These are phyloP conservation scores for Latheticus oryzae DNA, from an alignment of 2,888 invertebrate species.

Conservation along the genomic window DNA sequence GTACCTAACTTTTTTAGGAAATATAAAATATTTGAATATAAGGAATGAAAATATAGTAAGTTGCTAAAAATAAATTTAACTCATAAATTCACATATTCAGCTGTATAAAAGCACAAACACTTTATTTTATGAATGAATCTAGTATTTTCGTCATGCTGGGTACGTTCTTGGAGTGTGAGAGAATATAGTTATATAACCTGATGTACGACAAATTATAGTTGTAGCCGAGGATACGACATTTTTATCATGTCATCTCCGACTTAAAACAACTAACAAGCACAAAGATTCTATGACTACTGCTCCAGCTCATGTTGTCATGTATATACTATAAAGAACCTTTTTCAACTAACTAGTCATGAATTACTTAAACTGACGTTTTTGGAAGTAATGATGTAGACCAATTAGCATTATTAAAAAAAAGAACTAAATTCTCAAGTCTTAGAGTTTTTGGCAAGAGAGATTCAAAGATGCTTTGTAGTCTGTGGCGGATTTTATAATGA, in stretches of 20 bases:
- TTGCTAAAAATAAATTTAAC: background rate
- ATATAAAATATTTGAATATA: conserved; percentile 1
- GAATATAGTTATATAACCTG: conserved; percentile 45
- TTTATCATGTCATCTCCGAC: conserved; percentile 49
- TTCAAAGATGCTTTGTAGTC: conserved; percentile 28
- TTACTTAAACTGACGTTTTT: conserved; percentile 6
- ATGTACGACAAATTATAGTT: conserved; percentile 50
- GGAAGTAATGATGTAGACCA: conserved; percentile 28
- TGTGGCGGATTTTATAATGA: conserved; percentile 45
- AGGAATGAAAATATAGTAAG: background rate
- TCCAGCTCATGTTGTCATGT: conserved; percentile 36
- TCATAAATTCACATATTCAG: conserved; percentile 2
- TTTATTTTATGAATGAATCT: conserved; percentile 38
- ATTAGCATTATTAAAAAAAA: conserved; percentile 7
- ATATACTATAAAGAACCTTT: conserved; percentile 20
- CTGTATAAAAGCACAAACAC: conserved; percentile 16
- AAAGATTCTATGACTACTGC: conserved; percentile 48
- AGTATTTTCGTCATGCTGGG: conserved; percentile 18
- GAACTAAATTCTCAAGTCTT: too few relatives aligned
- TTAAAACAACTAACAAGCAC: conserved; percentile 51
- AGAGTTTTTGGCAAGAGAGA: conserved; percentile 16
- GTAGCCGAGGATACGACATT: conserved; percentile 47
- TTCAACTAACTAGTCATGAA: conserved; percentile 14
- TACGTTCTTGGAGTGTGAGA: conserved; percentile 41
- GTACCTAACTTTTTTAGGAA: too few relatives aligned